Evolutionary conservation across 2,113 vertebrate genomes (phyloP).

Genomic region (Platycercus adscitus): DNA sequence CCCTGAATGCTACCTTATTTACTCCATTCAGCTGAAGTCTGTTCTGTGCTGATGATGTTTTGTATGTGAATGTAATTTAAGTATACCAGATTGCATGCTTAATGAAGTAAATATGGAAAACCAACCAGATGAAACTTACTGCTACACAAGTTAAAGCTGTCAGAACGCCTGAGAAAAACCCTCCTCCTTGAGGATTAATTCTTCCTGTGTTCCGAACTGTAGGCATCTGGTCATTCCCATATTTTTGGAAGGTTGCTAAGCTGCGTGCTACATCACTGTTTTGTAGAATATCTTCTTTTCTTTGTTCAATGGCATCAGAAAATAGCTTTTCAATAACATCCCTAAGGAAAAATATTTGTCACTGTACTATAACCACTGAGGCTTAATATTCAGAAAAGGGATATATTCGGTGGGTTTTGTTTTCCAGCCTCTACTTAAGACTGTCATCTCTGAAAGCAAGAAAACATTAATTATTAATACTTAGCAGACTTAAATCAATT

Average conservation of each 20-base stretch:
- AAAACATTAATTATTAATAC: background rate
- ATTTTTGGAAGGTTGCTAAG: constrained; percentile 87
- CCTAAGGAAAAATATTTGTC: constrained; percentile 70
- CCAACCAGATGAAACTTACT: constrained; percentile 76
- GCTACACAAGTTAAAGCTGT: constrained; percentile 87
- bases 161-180: constrained; percentile 92
- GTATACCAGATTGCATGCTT: background rate
- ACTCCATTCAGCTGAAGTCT: background rate
- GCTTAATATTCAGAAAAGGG: background rate
- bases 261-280: constrained; percentile 79
- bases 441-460: background rate
- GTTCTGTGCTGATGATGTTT: background rate
- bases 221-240: constrained; percentile 79
- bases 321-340: constrained; percentile 92
- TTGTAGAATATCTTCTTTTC: constrained; percentile 83
- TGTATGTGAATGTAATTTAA: background rate
- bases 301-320: constrained; percentile 79
- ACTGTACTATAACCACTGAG: background rate
- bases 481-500: background rate
- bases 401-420: background rate
- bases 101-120: background rate
- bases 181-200: constrained; percentile 78
- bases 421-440: background rate
- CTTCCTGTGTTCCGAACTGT: constrained; percentile 54
- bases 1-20: background rate